Base-by-base conservation (phyloP, 2,888 invertebrate species). In the Xestia sexstrigata region DNA sequence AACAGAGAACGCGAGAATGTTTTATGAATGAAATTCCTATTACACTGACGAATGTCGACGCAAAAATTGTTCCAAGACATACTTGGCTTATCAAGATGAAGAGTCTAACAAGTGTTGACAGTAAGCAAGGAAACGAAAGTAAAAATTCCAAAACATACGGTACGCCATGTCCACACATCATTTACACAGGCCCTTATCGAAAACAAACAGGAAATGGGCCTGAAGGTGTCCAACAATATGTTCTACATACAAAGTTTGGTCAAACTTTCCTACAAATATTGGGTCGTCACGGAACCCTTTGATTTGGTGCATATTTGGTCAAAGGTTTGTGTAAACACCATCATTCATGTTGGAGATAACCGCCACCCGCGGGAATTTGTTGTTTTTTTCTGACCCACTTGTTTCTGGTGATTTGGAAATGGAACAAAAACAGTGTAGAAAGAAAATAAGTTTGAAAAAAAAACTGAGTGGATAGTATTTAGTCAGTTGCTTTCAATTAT, bases 181-280 rank as follows among this genome's bases (percentile, higher is more conserved):
- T 92, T 91, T 88, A 89, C 85, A 81, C 79, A 89, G 89, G 76
- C 89, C 92, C 91, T 92, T 92, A 92, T 92, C 92, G 91, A 84
- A 84, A 71, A 79, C 90, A 91, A 92, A 92, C 92, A 92, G 92
- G 92, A 92, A 92, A 92, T 92, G 87, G 89, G 89, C 87, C 89
- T 89, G 72, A 83, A 89, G 89, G 90, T 90, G 91, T 91, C 85
- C 85, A 84, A 88, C 85, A 86, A 86, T 86, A 89, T 91, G 91
- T 91, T 83, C 84, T 86, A 91, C 89, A 91, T 87, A 89, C 88
- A 85, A 84, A 85, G 87, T 91, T 90, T 91, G 88, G 79, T 78
- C 90, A 86, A 89, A 90, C 87, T 87, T 89, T 89, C 88, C 84
- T 74, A 78, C 91, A 91, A 92, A 92, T 87, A 92, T 90, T 90